phyloP scores from a whole-genome alignment of 64 coral and sea anemone species.

The Anthopleura sola region DNA sequence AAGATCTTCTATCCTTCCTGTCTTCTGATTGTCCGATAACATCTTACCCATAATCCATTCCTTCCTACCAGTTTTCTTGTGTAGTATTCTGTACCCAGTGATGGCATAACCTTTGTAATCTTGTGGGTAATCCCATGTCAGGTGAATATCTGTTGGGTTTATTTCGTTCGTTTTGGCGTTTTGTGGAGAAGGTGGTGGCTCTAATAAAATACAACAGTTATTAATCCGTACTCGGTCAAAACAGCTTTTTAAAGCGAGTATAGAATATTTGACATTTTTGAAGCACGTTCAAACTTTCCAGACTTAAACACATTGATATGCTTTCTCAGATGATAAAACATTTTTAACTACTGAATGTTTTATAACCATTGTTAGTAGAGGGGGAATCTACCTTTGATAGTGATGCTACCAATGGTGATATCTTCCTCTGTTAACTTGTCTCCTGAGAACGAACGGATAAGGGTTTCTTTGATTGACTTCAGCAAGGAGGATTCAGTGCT shows the following conservation, averaged over 20 bases:
- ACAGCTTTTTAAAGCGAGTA: no score
- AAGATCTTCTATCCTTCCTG: slow-evolving; percentile 14
- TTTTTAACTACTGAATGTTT: no score
- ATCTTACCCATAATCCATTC: not conserved
- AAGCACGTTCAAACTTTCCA: no score
- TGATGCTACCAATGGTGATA: not conserved
- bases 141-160: slow-evolving; percentile 6
- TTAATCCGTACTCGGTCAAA: not conserved
- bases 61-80: not conserved
- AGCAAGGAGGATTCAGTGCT: not conserved
- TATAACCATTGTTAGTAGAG: no score
- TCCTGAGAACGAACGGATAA: not conserved
- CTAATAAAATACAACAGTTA: not conserved
- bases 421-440: not conserved
- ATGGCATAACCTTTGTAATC: slow-evolving; percentile 1
- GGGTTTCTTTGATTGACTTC: not conserved
- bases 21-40: not conserved
- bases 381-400: not conserved
- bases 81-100: not conserved
- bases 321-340: no score
- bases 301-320: no score
- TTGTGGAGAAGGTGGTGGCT: slow-evolving; percentile 4
- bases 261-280: no score
- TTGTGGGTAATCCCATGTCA: slow-evolving; percentile 14
- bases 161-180: not conserved